A percentile compares a stretch with the other conserved stretches of the same genome.
phyloP scores from a whole-genome alignment of 2,113 vertebrate species.

The Brienomyrus brachyistius region DNA sequence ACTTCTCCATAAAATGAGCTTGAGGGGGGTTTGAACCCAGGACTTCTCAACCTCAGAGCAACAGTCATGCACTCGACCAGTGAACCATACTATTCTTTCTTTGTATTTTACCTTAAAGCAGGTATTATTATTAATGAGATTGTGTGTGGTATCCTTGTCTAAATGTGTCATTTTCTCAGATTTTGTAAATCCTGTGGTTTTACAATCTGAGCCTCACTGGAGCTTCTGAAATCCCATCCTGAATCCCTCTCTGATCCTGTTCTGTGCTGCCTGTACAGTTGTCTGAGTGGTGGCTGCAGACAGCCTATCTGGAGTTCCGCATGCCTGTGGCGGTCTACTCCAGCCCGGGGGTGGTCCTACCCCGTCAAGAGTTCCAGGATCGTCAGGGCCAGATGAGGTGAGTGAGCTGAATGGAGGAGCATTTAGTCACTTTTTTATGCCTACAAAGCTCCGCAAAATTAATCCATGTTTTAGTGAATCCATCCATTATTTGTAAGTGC shows the following conservation, averaged over 20 bases:
- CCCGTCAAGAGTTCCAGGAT: conserved; percentile 79
- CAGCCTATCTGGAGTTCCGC: conserved; percentile 84
- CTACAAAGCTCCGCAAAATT: neutral
- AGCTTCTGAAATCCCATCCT: neutral
- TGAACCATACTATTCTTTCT: neutral
- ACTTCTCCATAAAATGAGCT: neutral
- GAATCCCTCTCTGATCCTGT: neutral
- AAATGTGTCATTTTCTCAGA: neutral
- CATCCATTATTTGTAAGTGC: neutral
- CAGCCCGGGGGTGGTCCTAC: conserved; percentile 80
- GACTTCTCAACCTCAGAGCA: neutral
- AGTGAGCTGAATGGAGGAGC: neutral
- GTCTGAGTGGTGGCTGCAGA: conserved; percentile 92
- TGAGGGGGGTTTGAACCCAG: neutral
- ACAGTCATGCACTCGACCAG: neutral
- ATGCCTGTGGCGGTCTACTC: conserved; percentile 86
- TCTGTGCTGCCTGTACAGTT: conserved; percentile 55
- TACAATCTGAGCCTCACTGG: neutral
- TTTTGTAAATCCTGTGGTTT: neutral
- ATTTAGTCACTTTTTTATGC: neutral
- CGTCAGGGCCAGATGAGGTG: conserved; percentile 91
- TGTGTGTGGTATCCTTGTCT: neutral
- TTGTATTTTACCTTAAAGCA: neutral
- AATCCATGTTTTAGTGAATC: neutral
- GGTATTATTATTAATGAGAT: neutral